Base-by-base conservation (phyloP, 1,140 invertebrate species). In the Prorops nasuta region DNA sequence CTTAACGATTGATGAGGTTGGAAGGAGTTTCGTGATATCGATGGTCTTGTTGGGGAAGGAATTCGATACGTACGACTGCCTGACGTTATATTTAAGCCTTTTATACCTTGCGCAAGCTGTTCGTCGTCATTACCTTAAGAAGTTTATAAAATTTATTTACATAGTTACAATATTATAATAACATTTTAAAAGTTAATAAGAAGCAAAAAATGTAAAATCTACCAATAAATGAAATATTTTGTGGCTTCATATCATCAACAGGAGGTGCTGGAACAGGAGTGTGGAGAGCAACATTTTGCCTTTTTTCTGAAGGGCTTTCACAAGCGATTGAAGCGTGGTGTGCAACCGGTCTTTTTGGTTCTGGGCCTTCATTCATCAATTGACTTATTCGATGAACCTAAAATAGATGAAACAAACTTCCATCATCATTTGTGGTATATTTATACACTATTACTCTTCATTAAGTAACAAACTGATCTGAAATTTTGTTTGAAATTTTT, bases 201-300 rank as follows among this genome's bases (percentile, higher is more conserved):
- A 32, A n/a, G n/a, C n/a, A n/a, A 40, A 10, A 22, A 40, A 40
- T 21, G 15, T 21, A 32, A 10, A 67, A 78, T 67, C 85, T 86
- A 71, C 90, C 91, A 58, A 93, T 93, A 66, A 94, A 95, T 21
- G 91, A 94, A 57, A 94, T 92, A 78, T 89, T 92, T 73, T 94
- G 91, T 7, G 91, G 91, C 64, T 92, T 91, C 89, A 92, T 91
- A 59, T 91, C 89, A 69, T 90, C 88, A 35, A 81, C 82, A 58
- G 86, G 74, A 51, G 87, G 84, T 48, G 83, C 79, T 48, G 83
- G 81, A 41, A 86, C 78, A 9, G 83, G 81, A 9, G 80, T 79
- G 52, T 86, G 84, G 9, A 80, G 74, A 4, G 78, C 65, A 59
- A 74, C 73, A 38, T 54, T 71, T 52, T 78, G 75, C 40, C 72